Evolutionary conservation across 2,797 vertebrate species (phyloP), one percentile per base, ranked within the genome.

Genomic region (Hemibagrus guttatus): DNA sequence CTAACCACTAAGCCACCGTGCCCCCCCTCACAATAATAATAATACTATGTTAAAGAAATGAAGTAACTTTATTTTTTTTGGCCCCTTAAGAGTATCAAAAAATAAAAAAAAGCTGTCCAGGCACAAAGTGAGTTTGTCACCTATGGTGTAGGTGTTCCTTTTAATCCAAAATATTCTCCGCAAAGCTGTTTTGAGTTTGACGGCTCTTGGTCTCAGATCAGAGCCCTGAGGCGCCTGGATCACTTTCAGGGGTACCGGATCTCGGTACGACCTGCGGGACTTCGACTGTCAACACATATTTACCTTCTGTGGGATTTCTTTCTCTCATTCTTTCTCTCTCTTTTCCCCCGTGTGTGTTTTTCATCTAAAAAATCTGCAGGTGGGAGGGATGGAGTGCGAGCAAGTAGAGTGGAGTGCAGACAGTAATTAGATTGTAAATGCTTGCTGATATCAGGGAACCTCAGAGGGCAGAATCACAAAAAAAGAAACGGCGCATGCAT

Each of bases 351-450:
- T 85, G 72, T 88, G 56, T 86, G 85, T 82, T 90, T 89, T 85
- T 88, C 80, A 86, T 88, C 79, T 85, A 84, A 49, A 71, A 71
- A 68, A 87, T 88, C 90, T 86, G 89, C 91, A 93, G 93, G 92
- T 92, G 87, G 90, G 84, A 90, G 87, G 6, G 66, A 82, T 68
- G 86, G 82, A 88, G 82, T 9, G 46, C 46, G 46, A 49, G 63
- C 85, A 68, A 87, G 86, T 83, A 54, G 56, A 89, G 86, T 88
- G 68, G 54, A 88, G 87, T 89, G 91, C 39, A 64, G 88, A 88
- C 89, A 90, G 89, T 94, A 94, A 94, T 94, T 94, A 93, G 92
- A 94, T 92, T 92, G 92, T 91, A 94, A 95, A 95, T 92, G 93
- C 90, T 93, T 93, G 89, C 90, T 88, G 91, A 94, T 93, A 94